These are phyloP conservation scores for Planococcus citri DNA, from an alignment of 1,140 invertebrate genomes.

Conservation along the genomic window DNA sequence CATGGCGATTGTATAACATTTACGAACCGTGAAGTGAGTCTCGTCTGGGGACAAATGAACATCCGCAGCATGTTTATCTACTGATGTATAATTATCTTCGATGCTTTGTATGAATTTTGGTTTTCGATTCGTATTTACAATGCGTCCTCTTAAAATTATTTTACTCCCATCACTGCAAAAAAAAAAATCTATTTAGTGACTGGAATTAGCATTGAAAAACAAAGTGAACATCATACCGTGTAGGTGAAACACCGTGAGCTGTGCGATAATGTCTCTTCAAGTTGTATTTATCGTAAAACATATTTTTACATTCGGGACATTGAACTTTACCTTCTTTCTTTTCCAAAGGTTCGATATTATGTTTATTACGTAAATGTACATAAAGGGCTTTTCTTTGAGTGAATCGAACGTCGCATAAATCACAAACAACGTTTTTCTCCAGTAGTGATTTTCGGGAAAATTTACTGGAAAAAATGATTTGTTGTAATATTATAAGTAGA, in stretches of 20 bases:
- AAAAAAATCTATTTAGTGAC: too few relatives aligned
- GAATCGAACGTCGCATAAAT: background rate
- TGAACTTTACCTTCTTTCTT: background rate
- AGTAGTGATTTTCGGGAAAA: too few relatives aligned
- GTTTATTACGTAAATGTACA: background rate
- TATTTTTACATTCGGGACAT: conserved; percentile 2
- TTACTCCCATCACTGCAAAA: background rate
- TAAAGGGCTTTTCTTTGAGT: background rate
- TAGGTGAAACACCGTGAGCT: background rate
- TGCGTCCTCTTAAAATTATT: background rate
- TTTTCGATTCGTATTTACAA: background rate
- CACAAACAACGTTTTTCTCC: background rate
- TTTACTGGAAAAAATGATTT: too few relatives aligned
- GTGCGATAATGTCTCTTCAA: background rate
- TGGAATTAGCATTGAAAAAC: too few relatives aligned
- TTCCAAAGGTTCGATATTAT: background rate
- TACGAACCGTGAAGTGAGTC: too few relatives aligned
- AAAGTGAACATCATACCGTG: background rate
- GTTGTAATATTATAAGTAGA: too few relatives aligned
- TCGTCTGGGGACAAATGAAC: too few relatives aligned
- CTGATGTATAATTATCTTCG: too few relatives aligned
- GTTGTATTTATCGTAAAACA: background rate
- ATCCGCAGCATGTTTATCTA: too few relatives aligned
- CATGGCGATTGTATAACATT: too few relatives aligned
- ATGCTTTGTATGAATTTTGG: background rate